Evolutionary conservation across 2,797 vertebrate genomes (phyloP).

Genomic region (Etheostoma nigrum): DNA sequence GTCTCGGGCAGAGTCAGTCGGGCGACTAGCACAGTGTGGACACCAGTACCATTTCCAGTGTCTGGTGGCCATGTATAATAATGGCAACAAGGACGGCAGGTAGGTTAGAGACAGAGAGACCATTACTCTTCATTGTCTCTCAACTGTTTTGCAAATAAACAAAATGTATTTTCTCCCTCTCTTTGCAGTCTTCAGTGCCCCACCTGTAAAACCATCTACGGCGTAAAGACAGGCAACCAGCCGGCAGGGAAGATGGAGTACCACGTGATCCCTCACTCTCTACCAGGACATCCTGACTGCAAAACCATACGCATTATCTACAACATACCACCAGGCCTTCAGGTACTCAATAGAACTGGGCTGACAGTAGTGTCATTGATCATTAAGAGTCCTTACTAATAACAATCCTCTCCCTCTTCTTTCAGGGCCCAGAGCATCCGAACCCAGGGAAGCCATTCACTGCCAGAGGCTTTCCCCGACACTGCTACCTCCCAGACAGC

Average conservation of each 20-base stretch:
- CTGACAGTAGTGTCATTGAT: neutral
- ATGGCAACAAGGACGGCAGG: conserved; percentile 92
- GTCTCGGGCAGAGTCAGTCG: conserved; percentile 88
- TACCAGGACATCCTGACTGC: conserved; percentile 94
- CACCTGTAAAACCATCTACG: conserved; percentile 87
- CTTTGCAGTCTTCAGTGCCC: conserved; percentile 84
- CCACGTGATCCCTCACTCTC: conserved; percentile 87
- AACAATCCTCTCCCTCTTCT: neutral
- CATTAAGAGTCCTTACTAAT: accelerated
- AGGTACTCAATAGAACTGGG: conserved; percentile 66
- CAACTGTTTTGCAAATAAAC: neutral
- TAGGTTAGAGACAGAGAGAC: conserved; percentile 12
- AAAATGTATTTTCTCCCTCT: neutral
- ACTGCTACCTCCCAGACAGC: conserved; percentile 96
- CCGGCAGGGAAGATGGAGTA: conserved; percentile 87
- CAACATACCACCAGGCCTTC: conserved; percentile 94
- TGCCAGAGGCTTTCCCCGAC: conserved; percentile 93
- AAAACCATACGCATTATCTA: conserved; percentile 97
- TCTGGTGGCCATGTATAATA: conserved; percentile 96
- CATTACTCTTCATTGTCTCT: neutral
- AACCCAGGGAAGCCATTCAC: conserved; percentile 95
- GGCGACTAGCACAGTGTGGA: conserved; percentile 89
- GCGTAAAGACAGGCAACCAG: conserved; percentile 86
- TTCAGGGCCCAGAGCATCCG: conserved; percentile 92
- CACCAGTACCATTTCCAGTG: conserved; percentile 94